Evolutionary conservation across 2,113 vertebrate genomes (phyloP), one percentile per base, ranked within the genome.

Genomic region (Delphinapterus leucas): DNA sequence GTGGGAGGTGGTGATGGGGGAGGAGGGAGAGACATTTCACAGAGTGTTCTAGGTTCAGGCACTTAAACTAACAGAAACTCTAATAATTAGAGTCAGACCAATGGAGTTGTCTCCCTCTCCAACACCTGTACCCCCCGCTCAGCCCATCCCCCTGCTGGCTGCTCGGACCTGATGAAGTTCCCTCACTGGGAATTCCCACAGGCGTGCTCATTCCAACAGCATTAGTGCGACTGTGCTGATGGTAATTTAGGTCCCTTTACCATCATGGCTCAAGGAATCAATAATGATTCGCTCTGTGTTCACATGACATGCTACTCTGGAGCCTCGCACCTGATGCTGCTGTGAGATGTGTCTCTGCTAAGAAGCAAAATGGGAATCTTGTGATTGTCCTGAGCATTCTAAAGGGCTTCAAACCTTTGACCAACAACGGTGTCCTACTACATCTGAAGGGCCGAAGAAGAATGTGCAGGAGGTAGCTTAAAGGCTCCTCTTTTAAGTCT

Each of bases 201-300:
- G 71, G 71, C 73, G 1, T 47, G 63, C 0, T 1, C 33, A 10
- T 95, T 76, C 80, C 67, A 97, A 82, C 38, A 49, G 14, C 20
- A 58, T 67, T 38, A 92, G 65, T 79, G 77, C 21, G 68, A 1
- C 0, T 14, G 33, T 63, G 47, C n/a, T 77, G 18, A 65, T 8
- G 9, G 79, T 63, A 95, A 93, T 96, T 95, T 87, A 92, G 88
- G 95, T 76, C 49, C 47, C 83, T 97, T 90, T 95, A 65, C 44
- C 67, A 84, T 63, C 95, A 81, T 60, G 84, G 63, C 49, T 93
- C 97, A 89, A 96, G 23, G 33, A 76, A 97, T 97, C 89, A 74
- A 90, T 38, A 95, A 73, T 71, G 95, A 97, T 96, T 74, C 97
- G 85, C 84, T 28, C 0, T n/a, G 47, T 23, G 67, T 95, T 95